Evolutionary conservation across 2,113 vertebrate species (phyloP).

Genomic region (Chionis minor): DNA sequence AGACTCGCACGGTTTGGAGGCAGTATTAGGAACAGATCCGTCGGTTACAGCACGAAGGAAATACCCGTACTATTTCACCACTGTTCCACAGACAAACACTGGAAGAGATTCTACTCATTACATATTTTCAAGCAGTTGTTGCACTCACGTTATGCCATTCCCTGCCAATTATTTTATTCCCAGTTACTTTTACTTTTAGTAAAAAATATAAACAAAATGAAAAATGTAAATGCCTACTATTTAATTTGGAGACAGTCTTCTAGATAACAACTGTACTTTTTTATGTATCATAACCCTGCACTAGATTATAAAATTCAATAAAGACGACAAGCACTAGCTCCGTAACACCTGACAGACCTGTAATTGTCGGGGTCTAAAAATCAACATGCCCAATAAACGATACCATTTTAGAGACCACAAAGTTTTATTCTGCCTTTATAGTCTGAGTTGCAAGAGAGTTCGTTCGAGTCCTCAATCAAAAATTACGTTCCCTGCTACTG

Average conservation of each 20-base stretch:
- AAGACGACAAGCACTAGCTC: background rate
- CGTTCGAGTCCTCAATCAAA: background rate
- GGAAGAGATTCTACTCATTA: background rate
- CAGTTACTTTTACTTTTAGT: background rate
- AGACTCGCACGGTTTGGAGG: constrained; percentile 17
- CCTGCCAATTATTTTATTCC: background rate
- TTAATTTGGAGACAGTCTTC: background rate
- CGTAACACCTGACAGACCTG: background rate
- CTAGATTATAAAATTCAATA: constrained; percentile 9
- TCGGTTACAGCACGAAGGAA: background rate
- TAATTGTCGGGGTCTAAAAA: background rate
- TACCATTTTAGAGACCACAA: background rate
- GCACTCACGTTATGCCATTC: background rate
- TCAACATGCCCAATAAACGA: background rate
- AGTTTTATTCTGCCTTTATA: background rate
- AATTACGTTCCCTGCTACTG: background rate
- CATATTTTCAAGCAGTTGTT: background rate
- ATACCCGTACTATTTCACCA: background rate
- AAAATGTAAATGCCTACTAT: background rate
- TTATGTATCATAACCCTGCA: background rate
- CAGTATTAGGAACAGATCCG: background rate
- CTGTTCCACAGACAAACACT: background rate
- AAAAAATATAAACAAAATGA: background rate
- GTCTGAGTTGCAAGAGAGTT: background rate
- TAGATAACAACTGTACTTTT: background rate